Percentiles rank a stretch among this genome's conserved stretches.
Evolutionary conservation across 2,113 vertebrate species (phyloP).

Genomic region (Dasypus novemcinctus): DNA sequence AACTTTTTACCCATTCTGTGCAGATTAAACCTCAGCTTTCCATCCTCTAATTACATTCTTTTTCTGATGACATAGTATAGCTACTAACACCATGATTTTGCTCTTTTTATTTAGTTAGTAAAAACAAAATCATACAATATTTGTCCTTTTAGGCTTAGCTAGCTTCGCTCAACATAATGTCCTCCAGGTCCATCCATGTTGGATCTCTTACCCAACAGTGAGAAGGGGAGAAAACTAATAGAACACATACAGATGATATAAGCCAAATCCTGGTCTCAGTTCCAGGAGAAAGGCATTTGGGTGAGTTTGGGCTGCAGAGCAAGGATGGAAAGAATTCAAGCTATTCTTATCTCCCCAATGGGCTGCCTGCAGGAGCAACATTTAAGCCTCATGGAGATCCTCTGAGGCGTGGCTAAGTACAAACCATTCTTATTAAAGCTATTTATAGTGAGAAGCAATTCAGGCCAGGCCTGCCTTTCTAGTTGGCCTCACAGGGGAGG

Average conservation of each 20-base stretch:
- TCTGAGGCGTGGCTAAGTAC: background rate
- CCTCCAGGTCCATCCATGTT: too few relatives aligned
- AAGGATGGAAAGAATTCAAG: background rate
- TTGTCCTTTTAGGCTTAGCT: too few relatives aligned
- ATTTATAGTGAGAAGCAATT: background rate
- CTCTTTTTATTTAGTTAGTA: too few relatives aligned
- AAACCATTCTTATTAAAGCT: constrained; percentile 16
- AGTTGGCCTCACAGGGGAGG: background rate
- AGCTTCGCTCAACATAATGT: too few relatives aligned
- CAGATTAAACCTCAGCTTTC: too few relatives aligned
- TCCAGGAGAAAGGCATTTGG: background rate
- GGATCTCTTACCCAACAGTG: background rate
- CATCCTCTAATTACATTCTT: too few relatives aligned
- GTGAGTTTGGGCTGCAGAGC: background rate
- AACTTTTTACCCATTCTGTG: too few relatives aligned
- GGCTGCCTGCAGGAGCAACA: background rate
- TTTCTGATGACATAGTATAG: too few relatives aligned
- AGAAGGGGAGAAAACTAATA: background rate
- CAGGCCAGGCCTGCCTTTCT: background rate
- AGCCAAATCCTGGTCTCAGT: background rate
- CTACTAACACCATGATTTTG: too few relatives aligned
- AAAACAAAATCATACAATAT: too few relatives aligned
- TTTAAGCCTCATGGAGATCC: background rate
- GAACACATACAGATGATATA: background rate
- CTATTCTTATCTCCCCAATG: background rate